Conservation (phyloP, 2,113 vertebrate genomes). For the Tachysurus fulvidraco region DNA sequence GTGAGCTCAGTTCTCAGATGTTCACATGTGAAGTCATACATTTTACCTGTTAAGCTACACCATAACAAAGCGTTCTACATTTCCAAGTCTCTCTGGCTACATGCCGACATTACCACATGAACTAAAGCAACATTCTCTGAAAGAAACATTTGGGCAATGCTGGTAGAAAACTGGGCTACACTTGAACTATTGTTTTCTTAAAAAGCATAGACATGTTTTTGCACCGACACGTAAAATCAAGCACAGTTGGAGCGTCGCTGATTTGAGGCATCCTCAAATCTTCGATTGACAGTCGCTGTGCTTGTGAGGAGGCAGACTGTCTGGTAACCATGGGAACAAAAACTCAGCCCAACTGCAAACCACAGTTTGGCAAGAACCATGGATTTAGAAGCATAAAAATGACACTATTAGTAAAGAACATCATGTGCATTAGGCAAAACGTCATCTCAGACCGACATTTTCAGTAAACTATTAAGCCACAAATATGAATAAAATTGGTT, state of each 20-base stretch:
- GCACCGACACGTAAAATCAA: conserved; percentile 53
- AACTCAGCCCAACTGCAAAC: conserved; percentile 31
- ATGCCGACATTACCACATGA: neutral
- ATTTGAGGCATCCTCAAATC: conserved; percentile 64
- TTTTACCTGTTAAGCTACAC: neutral
- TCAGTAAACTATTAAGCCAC: neutral
- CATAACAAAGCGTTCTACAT: neutral
- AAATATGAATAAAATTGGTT: neutral
- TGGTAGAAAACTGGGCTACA: neutral
- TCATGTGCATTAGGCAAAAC: neutral
- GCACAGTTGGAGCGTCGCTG: conserved; percentile 52
- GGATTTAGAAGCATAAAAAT: conserved; percentile 26
- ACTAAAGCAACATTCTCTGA: no score
- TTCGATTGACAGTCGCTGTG: conserved; percentile 50
- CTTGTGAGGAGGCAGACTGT: conserved; percentile 37
- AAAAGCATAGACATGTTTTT: neutral
- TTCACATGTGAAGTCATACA: neutral
- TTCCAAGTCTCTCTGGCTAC: neutral
- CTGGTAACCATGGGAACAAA: conserved; percentile 51
- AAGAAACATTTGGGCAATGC: neutral
- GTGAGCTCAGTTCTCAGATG: neutral
- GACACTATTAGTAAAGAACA: conserved; percentile 24
- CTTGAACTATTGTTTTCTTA: neutral
- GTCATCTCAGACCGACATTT: neutral
- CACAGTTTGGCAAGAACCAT: conserved; percentile 22